Evolutionary conservation across 2,113 vertebrate species (phyloP).

Genomic region (Sula dactylatra): DNA sequence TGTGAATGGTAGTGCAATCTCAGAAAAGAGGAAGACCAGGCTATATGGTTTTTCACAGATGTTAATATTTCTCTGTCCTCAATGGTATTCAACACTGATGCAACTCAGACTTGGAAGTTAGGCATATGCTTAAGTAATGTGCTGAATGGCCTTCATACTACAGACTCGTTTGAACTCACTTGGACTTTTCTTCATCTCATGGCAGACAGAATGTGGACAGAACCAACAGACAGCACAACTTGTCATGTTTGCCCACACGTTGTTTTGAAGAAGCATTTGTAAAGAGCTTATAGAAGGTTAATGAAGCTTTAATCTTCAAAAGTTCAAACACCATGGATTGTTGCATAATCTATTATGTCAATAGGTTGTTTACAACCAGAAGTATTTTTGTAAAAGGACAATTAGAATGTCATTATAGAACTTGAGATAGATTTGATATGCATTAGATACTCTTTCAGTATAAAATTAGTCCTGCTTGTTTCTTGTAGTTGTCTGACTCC

Average conservation of each 20-base stretch:
- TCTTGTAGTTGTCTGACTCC: not conserved
- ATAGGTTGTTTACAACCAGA: not conserved
- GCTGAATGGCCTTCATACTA: not conserved
- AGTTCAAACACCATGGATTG: not conserved
- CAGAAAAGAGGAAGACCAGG: not conserved
- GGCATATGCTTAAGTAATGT: not conserved
- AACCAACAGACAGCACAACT: not conserved
- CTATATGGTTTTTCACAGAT: not conserved
- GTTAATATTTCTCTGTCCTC: not conserved
- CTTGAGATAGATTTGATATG: not conserved
- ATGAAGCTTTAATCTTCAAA: not conserved
- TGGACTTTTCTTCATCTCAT: not conserved
- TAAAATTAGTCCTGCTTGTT: not conserved
- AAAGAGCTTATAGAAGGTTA: not conserved
- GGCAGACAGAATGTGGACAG: not conserved
- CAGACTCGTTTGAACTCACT: not conserved
- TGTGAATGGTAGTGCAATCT: not conserved
- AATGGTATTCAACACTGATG: not conserved
- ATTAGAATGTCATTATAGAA: not conserved
- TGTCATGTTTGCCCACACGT: not conserved
- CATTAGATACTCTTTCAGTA: not conserved
- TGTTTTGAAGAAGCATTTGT: not conserved
- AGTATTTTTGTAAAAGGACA: not conserved
- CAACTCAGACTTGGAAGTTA: not conserved
- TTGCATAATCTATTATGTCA: not conserved